Conservation (phyloP, 2,797 vertebrate species). For the Enteromius paludinosus region DNA sequence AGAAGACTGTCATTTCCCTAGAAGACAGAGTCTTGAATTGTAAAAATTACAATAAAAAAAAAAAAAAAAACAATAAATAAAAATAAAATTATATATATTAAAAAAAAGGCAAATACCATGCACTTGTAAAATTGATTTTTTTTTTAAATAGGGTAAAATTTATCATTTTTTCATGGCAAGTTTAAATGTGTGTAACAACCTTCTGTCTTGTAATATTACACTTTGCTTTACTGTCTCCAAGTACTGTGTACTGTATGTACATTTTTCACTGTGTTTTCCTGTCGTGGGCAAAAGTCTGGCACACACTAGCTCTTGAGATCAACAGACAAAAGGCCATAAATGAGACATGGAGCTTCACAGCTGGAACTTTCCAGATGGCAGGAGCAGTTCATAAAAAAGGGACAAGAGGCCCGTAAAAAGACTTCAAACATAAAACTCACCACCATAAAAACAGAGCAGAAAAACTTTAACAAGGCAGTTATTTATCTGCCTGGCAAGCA, state of each 20-base stretch:
- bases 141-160: background rate
- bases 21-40: background rate
- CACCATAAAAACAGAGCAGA: conserved; percentile 61
- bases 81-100: too few species aligned
- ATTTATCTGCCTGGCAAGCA: conserved; percentile 71
- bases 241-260: conserved; percentile 3
- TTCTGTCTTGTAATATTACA: background rate
- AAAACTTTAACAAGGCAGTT: conserved; percentile 68
- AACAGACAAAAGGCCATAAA: conserved; percentile 63
- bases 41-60: background rate
- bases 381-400: conserved; percentile 72
- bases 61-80: background rate
- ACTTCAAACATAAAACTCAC: conserved; percentile 66
- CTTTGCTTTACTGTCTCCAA: background rate
- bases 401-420: conserved; percentile 68
- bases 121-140: too few species aligned
- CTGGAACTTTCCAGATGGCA: conserved; percentile 73
- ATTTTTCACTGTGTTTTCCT: conserved; percentile 6
- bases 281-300: conserved; percentile 49
- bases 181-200: background rate
- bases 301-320: conserved; percentile 52
- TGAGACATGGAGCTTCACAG: conserved; percentile 66
- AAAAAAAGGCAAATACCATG: background rate
- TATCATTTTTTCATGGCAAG: background rate
- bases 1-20: background rate